Evolutionary conservation across 1,140 invertebrate species (phyloP).

Genomic region (Neodiprion virginianus): DNA sequence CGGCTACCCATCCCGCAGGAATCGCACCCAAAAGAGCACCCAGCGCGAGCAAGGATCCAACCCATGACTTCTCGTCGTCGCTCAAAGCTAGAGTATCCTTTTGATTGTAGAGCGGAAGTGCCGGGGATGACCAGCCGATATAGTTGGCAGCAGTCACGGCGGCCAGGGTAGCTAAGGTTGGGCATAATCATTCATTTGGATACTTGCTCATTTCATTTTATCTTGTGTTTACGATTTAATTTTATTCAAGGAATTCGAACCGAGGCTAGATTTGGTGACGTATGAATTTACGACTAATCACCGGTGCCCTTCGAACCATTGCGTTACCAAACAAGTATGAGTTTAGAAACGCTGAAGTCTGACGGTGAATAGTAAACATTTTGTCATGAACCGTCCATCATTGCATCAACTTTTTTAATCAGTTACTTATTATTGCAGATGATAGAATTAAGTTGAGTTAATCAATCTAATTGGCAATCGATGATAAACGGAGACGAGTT

Average conservation of each 20-base stretch:
- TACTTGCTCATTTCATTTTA: background rate
- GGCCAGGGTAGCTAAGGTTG: constrained; percentile 62
- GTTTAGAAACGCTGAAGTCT: no score
- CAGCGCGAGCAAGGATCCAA: constrained; percentile 63
- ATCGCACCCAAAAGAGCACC: constrained; percentile 65
- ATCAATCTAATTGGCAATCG: no score
- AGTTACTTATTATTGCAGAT: no score
- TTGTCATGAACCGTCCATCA: no score
- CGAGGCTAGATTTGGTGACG: no score
- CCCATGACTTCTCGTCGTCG: constrained; percentile 61
- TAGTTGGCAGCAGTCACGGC: constrained; percentile 64
- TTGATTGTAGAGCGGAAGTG: constrained; percentile 51
- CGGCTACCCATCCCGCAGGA: constrained; percentile 67
- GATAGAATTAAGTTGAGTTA: no score
- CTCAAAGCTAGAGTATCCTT: constrained; percentile 25
- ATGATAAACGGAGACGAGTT: no score
- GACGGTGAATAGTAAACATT: no score
- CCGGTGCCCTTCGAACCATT: no score
- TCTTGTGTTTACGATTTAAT: constrained; percentile 12
- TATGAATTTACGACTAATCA: no score
- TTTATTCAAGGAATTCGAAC: background rate
- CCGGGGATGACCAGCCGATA: constrained; percentile 66
- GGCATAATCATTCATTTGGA: background rate
- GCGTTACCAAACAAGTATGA: no score
- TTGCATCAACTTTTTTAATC: no score